Base-by-base conservation (phyloP, 2,888 invertebrate genomes). In the Molorchus minor region DNA sequence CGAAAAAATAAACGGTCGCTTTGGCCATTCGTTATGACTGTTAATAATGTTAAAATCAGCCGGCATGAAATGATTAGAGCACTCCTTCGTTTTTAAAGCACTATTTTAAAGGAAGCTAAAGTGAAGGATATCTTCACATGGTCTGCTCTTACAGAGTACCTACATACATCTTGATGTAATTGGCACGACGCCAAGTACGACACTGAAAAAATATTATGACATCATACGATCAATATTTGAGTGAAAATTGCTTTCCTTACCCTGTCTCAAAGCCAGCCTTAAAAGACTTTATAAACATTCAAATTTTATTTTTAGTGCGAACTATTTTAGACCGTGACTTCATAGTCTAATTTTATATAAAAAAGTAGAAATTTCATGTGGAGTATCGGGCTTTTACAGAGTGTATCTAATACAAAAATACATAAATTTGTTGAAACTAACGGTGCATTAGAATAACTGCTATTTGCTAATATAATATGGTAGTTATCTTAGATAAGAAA, bases 231-330 rank as follows among this genome's bases (percentile, higher is more conserved):
- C 60, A 60, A 63, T 63, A 63, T 60, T 58, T 52, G 43, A 30
- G 15, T 36, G 47, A 52, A 60, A 63, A 56, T 55, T 51, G 30
- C 40, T 45, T 59, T 29, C 20, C 15, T 45, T 40, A 13, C 30
- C 36, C 49, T 49, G 58, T 59, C 51, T 41, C 43, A 52, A 55
- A 41, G 49, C 55, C 36, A 61, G 44, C 61, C 61, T 58, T 58
- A 64, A 63, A 25, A 62, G 54, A 51, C 54, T 47, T 40, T 40
- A 61, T 56, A 58, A 61, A 61, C 61, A 61, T 53, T 51, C 41
- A 35, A 17, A 16, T 45, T 10, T 38, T 64, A 64, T 64, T 64
- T 64, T 64, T 61, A 64, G 56, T 47, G 12, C 7, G 12, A 51
- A 46, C 60, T 61, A 64, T 63, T 60, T 63, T 53, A 45, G 60